Evolutionary conservation across 2,797 vertebrate species (phyloP).

Genomic region (Todus mexicanus): DNA sequence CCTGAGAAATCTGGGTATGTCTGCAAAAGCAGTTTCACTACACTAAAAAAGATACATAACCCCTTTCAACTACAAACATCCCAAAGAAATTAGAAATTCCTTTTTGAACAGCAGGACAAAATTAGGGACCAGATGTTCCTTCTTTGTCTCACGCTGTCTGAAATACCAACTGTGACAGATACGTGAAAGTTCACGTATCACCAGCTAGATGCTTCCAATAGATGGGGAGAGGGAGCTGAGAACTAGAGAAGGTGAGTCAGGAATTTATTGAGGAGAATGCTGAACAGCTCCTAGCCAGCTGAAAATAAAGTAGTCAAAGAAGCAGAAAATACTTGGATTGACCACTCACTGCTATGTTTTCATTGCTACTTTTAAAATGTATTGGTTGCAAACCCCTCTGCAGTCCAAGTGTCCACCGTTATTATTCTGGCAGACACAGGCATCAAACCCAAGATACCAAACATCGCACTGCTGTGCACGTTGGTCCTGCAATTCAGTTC

Average conservation of each 20-base stretch:
- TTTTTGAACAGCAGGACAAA: background rate
- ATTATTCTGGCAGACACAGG: background rate
- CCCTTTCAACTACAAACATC: background rate
- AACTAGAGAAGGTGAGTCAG: background rate
- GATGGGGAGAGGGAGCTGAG: background rate
- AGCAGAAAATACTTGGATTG: background rate
- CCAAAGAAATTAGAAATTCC: background rate
- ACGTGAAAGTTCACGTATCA: background rate
- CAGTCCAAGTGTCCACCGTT: background rate
- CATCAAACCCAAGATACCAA: background rate
- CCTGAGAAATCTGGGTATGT: constrained; percentile 96
- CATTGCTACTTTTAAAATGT: background rate
- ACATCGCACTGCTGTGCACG: background rate
- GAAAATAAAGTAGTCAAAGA: background rate
- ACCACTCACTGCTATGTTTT: background rate
- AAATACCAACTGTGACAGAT: background rate
- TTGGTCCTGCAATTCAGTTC: background rate
- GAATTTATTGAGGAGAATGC: background rate
- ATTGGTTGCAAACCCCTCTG: background rate
- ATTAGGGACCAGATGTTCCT: background rate
- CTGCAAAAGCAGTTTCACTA: constrained; percentile 17
- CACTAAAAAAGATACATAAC: background rate
- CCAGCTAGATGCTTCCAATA: background rate
- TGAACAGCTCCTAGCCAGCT: background rate
- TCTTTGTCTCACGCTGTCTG: background rate